phyloP scores from a whole-genome alignment of 2,113 vertebrate genomes.

The Limnothrissa miodon region DNA sequence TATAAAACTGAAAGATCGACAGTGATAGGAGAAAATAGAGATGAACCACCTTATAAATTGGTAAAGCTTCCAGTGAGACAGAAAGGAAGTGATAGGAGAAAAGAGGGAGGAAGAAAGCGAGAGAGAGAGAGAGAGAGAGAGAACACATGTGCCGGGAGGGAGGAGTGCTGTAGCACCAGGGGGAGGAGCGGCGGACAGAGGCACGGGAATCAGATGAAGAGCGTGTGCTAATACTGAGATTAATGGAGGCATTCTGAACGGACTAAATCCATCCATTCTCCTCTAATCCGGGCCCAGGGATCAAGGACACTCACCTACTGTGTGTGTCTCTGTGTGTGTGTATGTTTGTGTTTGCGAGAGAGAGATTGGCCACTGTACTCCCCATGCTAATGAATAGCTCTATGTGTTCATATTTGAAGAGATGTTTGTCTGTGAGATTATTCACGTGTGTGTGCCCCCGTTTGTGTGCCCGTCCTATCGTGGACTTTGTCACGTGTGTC shows the following conservation, averaged over 20 bases:
- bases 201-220: conserved; percentile 38
- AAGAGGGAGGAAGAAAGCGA: not conserved
- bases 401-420: conserved; percentile 8
- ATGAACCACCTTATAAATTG: not conserved
- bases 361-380: not conserved
- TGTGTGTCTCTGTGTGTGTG: not conserved
- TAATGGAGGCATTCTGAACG: conserved; percentile 54
- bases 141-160: conserved; percentile 23
- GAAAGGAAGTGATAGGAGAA: not conserved
- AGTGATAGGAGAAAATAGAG: not conserved
- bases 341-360: not conserved
- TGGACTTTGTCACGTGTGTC: not conserved
- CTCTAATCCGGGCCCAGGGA: conserved; percentile 55
- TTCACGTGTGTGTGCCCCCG: not conserved
- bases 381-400: not conserved
- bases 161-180: not conserved
- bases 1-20: no score
- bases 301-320: conserved; percentile 48
- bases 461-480: not conserved
- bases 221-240: conserved; percentile 54
- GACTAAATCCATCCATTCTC: conserved; percentile 50
- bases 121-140: not conserved
- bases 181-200: not conserved
- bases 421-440: conserved; percentile 9
- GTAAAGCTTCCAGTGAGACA: not conserved